phyloP scores from a whole-genome alignment of 2,113 vertebrate species.

The Promerops cafer region DNA sequence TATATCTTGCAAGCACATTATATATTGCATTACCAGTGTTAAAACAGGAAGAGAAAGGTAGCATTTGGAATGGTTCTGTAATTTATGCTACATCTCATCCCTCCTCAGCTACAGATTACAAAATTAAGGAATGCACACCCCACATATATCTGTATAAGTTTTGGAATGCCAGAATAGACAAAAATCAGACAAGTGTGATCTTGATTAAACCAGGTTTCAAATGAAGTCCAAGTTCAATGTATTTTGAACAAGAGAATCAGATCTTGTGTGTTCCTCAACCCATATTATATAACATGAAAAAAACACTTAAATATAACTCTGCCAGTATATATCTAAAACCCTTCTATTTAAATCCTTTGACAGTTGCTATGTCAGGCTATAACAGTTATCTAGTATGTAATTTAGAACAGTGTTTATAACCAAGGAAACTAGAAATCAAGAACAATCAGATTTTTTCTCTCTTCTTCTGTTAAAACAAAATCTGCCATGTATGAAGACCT shows the following conservation, averaged over 20 bases:
- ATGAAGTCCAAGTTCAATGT: background rate
- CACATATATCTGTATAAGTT: background rate
- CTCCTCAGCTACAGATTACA: background rate
- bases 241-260: background rate
- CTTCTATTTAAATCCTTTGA: background rate
- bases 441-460: background rate
- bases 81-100: background rate
- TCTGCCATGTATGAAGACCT: background rate
- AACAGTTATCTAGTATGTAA: background rate
- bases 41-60: background rate
- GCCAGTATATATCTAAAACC: background rate
- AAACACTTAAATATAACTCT: background rate
- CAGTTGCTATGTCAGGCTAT: background rate
- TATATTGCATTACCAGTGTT: background rate
- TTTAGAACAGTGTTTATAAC: background rate
- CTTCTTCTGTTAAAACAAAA: background rate
- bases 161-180: background rate
- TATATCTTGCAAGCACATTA: background rate
- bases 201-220: background rate
- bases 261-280: background rate
- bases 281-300: background rate
- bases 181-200: background rate
- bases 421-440: background rate
- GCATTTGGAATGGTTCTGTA: background rate
- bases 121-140: background rate